Evolutionary conservation across 2,113 vertebrate genomes (phyloP).

Genomic region (Pelecanus crispus): DNA sequence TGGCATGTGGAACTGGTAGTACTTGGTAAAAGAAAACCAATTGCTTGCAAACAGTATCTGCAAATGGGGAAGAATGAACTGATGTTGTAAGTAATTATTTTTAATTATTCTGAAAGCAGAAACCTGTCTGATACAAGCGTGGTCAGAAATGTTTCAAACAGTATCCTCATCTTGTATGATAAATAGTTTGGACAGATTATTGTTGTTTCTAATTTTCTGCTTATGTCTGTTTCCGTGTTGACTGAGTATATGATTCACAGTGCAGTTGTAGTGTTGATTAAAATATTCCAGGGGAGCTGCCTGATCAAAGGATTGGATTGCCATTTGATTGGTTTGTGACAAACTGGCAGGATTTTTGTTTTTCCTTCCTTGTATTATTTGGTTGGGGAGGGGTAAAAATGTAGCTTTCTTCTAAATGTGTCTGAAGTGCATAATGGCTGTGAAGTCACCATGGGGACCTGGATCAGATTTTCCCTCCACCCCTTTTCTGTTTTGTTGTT

Average conservation of each 20-base stretch:
- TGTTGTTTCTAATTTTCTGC: background rate
- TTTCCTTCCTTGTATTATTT: background rate
- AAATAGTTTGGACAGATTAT: background rate
- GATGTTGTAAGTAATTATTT: background rate
- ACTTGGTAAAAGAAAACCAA: background rate
- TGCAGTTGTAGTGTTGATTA: background rate
- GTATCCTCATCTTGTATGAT: background rate
- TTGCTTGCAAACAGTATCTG: background rate
- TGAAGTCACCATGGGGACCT: constrained; percentile 46
- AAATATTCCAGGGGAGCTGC: background rate
- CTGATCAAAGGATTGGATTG: background rate
- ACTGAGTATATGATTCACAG: background rate
- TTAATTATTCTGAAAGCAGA: background rate
- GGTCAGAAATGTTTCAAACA: background rate
- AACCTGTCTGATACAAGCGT: background rate
- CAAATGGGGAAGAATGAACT: background rate
- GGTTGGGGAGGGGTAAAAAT: background rate
- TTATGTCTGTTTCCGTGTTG: background rate
- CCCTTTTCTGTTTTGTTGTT: background rate
- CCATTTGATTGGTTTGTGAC: background rate
- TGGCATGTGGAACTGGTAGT: background rate
- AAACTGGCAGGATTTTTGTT: background rate
- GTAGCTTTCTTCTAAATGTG: background rate
- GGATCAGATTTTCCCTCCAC: background rate
- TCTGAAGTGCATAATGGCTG: constrained; percentile 46